Evolutionary conservation across 2,888 invertebrate species (phyloP).

Genomic region (Pyrgus malvae): DNA sequence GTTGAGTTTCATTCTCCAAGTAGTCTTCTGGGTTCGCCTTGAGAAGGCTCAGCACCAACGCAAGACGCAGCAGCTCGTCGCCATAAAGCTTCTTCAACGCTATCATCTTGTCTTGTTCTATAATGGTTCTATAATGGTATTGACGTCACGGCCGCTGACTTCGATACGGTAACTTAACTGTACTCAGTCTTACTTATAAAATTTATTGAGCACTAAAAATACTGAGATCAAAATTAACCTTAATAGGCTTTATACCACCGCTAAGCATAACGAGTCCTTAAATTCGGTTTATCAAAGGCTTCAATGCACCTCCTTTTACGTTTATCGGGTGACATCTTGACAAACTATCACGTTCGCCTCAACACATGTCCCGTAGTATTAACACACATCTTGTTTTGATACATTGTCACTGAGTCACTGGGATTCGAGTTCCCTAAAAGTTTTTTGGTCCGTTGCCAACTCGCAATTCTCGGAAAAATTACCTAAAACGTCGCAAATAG

Average conservation of each 20-base stretch:
- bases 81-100: conserved; percentile 91
- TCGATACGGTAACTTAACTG: conserved; percentile 39
- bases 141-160: conserved; percentile 28
- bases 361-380: conserved; percentile 29
- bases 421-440: conserved; percentile 36
- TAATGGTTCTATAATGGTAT: conserved; percentile 20
- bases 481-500: conserved; percentile 20
- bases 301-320: conserved; percentile 61
- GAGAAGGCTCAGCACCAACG: conserved; percentile 90
- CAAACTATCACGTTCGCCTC: conserved; percentile 52
- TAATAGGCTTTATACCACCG: conserved; percentile 32
- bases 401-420: conserved; percentile 57
- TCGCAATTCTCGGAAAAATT: conserved; percentile 31
- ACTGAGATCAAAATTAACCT: conserved; percentile 58
- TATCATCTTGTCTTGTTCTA: conserved; percentile 82
- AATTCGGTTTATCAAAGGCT: conserved; percentile 35
- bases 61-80: conserved; percentile 90
- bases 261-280: conserved; percentile 46
- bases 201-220: conserved; percentile 64
- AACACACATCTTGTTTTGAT: conserved; percentile 42
- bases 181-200: conserved; percentile 38
- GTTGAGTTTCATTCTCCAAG: conserved; percentile 80
- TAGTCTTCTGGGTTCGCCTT: conserved; percentile 89
- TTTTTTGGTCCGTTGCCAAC: conserved; percentile 45
- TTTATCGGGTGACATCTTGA: conserved; percentile 72